Percentiles rank a stretch among this genome's conserved stretches.
phyloP scores from a whole-genome alignment of 2,888 invertebrate species.

The Halictus ligatus region DNA sequence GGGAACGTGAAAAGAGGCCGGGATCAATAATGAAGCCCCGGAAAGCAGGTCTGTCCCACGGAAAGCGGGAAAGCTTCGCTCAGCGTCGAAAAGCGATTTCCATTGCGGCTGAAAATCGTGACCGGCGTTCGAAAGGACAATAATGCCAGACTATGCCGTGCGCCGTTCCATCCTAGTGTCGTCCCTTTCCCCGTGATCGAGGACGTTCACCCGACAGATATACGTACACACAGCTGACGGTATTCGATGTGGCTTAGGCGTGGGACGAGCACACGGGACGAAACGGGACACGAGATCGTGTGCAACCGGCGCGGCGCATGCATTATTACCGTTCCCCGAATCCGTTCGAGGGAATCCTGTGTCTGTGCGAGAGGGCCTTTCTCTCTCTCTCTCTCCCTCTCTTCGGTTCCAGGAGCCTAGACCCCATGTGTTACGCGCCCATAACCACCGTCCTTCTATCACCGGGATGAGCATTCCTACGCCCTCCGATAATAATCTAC shows the following conservation, averaged over 20 bases:
- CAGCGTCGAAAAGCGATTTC: slow-evolving; percentile 54
- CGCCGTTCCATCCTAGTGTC: background rate
- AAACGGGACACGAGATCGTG: slow-evolving; percentile 21
- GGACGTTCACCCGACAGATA: slow-evolving; percentile 54
- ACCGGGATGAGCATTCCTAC: slow-evolving; percentile 58
- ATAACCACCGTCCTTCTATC: slow-evolving; percentile 45
- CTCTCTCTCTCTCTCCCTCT: background rate
- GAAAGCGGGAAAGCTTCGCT: slow-evolving; percentile 24
- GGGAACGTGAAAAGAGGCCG: slow-evolving; percentile 35
- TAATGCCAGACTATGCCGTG: slow-evolving; percentile 27
- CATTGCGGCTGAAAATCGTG: slow-evolving; percentile 58
- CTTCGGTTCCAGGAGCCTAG: slow-evolving; percentile 48
- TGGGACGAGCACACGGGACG: background rate
- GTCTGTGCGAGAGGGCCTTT: background rate
- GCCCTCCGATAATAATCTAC: slow-evolving; percentile 69
- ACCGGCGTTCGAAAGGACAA: slow-evolving; percentile 46
- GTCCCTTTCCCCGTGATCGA: slow-evolving; percentile 30
- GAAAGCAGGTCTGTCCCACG: background rate
- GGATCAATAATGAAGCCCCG: slow-evolving; percentile 45
- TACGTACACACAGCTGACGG: slow-evolving; percentile 35
- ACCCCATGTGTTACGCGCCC: slow-evolving; percentile 67
- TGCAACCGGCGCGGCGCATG: slow-evolving; percentile 39
- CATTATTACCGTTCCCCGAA: slow-evolving; percentile 44
- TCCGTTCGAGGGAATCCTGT: background rate
- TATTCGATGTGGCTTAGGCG: slow-evolving; percentile 49